phyloP scores from a whole-genome alignment of 2,797 vertebrate genomes.

The Thaleichthys pacificus region DNA sequence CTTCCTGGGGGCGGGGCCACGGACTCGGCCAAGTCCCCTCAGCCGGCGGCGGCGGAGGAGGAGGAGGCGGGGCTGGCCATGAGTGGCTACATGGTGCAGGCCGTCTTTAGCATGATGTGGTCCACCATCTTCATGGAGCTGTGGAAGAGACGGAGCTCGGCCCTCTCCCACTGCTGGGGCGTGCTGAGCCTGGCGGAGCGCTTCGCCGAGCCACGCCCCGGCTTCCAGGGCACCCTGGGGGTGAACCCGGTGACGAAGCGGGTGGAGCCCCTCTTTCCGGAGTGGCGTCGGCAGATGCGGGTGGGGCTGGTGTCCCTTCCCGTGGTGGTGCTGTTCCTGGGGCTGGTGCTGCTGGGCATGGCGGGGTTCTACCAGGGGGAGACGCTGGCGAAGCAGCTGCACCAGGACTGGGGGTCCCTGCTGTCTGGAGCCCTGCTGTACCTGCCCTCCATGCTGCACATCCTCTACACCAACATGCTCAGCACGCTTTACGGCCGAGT shows the following conservation, averaged over 20 bases:
- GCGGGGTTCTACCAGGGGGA: constrained; percentile 76
- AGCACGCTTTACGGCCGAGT: constrained; percentile 70
- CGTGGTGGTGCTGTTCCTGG: constrained; percentile 73
- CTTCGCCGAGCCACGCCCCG: constrained; percentile 76
- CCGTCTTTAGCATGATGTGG: constrained; percentile 82
- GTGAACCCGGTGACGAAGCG: constrained; percentile 76
- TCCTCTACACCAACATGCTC: constrained; percentile 76
- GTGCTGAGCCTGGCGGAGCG: constrained; percentile 69
- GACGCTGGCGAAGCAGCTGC: constrained; percentile 57
- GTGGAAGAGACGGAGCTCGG: constrained; percentile 77
- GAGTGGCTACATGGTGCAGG: constrained; percentile 75
- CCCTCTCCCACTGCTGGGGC: constrained; percentile 78
- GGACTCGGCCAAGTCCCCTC: neutral
- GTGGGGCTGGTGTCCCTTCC: constrained; percentile 77
- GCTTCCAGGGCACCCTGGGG: constrained; percentile 71
- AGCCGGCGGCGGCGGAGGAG: neutral
- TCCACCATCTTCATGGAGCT: constrained; percentile 80
- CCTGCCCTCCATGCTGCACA: constrained; percentile 75
- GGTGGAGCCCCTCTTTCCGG: constrained; percentile 75
- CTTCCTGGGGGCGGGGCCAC: constrained; percentile 57
- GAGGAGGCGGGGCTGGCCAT: constrained; percentile 43
- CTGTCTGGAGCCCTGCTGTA: constrained; percentile 66
- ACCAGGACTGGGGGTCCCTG: constrained; percentile 62
- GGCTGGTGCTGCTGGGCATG: constrained; percentile 76
- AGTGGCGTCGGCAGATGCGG: constrained; percentile 71